phyloP scores from a whole-genome alignment of 1,140 invertebrate species.

The Drosophila burlai region DNA sequence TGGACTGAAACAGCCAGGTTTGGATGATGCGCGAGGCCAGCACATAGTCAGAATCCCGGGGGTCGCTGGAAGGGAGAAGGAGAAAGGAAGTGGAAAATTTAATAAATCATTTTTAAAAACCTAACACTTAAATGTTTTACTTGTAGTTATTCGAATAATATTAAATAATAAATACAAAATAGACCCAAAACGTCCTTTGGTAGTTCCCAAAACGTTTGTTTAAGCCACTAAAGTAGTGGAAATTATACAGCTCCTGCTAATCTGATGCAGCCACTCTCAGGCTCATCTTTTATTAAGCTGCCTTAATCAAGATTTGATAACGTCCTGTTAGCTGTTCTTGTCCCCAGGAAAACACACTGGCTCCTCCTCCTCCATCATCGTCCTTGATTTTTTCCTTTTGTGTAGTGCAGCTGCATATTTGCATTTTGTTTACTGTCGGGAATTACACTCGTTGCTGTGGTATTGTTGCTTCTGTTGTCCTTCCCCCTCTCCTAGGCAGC shows the following conservation, averaged over 20 bases:
- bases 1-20: slow-evolving; percentile 85
- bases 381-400: slow-evolving; percentile 14
- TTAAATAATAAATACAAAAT: not conserved
- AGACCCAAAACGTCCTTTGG: not conserved
- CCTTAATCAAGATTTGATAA: slow-evolving; percentile 31
- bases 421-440: slow-evolving; percentile 71
- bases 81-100: not conserved
- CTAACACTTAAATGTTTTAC: not conserved
- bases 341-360: not conserved
- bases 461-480: slow-evolving; percentile 35
- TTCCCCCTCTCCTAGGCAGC: slow-evolving; percentile 9
- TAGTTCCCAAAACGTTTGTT: not conserved
- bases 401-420: slow-evolving; percentile 53
- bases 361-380: slow-evolving; percentile 11
- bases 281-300: slow-evolving; percentile 30
- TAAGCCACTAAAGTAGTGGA: not conserved
- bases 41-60: slow-evolving; percentile 88
- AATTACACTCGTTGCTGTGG: slow-evolving; percentile 40
- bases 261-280: slow-evolving; percentile 5
- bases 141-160: not conserved
- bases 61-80: slow-evolving; percentile 86
- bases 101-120: no score
- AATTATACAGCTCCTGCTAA: slow-evolving; percentile 7
- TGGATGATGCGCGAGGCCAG: slow-evolving; percentile 88
- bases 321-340: slow-evolving; percentile 41